Base-by-base conservation (phyloP, 2,797 vertebrate genomes). In the Heliangelus exortis region DNA sequence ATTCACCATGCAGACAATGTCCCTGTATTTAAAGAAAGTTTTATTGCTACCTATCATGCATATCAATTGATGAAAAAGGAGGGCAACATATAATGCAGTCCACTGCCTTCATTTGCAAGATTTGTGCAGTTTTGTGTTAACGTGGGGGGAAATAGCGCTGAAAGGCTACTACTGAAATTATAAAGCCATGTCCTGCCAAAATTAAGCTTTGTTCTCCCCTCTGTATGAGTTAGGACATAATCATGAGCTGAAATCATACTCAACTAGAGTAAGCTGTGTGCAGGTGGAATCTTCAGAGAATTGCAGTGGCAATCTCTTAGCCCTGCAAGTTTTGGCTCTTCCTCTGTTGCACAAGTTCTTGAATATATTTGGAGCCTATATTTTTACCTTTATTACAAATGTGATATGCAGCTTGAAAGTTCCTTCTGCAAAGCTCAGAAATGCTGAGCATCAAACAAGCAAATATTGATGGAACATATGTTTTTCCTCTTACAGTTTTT, bases 401-500 rank as follows among this genome's bases (percentile, higher is more conserved):
- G 10, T 50, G 21, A 75, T 77, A 61, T 77, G 15, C 18, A 72
- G 29, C 50, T 29, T 51, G 15, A 28, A 84, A 58, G 14, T 59
- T 84, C 12, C 31, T 81, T 77, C 29, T 78, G 65, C 36, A 85
- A 68, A 82, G 67, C 11, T 85, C 28, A 33, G 25, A 85, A 45
- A 69, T 73, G 15, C 61, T 59, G 10, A 2, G 71, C 58, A 68
- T 54, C 88, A 89, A 78, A 3, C 20, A 74, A 73, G 0, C 21
- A 53, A 69, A 9, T 68, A 29, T 17, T 7, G 29, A 75, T 31
- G 31, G 18, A 93, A 58, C 31, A 54, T 80, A 61, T 36, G 47
- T 68, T 94, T 86, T 93, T 86, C 29, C 43, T 90, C 72, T 43
- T 65, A 36, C 14, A 67, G 17, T 67, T 84, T 90, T 90, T 83